These are phyloP conservation scores for Elanus axillaris DNA, from an alignment of 2,113 vertebrate genomes.

Conservation along the genomic window DNA sequence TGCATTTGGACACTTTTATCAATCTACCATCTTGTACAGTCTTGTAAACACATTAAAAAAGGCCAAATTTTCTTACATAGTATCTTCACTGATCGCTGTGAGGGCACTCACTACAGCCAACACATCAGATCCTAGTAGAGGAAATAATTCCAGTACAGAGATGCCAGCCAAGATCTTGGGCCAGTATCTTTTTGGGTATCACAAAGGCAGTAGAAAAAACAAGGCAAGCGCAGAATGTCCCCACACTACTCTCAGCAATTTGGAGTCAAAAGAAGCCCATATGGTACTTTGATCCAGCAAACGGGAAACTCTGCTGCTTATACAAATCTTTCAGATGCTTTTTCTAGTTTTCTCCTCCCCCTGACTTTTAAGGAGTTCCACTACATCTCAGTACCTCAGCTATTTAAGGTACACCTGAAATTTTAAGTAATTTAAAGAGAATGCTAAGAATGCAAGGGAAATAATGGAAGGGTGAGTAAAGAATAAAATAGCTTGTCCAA, in stretches of 20 bases:
- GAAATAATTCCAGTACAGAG: neutral
- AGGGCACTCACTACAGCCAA: neutral
- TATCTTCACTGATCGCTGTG: neutral
- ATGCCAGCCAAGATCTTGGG: neutral
- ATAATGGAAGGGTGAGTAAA: neutral
- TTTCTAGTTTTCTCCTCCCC: neutral
- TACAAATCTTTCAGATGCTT: neutral
- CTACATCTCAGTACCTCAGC: neutral
- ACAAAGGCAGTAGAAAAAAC: neutral
- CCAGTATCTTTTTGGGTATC: neutral
- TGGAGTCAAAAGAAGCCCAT: neutral
- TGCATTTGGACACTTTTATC: neutral
- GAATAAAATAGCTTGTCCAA: neutral
- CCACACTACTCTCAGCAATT: neutral
- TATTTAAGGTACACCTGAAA: neutral
- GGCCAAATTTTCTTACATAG: neutral
- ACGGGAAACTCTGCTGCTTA: neutral
- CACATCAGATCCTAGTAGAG: neutral
- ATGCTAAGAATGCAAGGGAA: neutral
- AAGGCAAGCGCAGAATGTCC: neutral
- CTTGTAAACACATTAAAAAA: neutral
- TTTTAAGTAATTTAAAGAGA: neutral
- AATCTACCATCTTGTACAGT: neutral
- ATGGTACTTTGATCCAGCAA: neutral
- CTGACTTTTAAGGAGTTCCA: neutral